Conservation (phyloP, 1,140 invertebrate species). For the Tetragonula clypearis region DNA sequence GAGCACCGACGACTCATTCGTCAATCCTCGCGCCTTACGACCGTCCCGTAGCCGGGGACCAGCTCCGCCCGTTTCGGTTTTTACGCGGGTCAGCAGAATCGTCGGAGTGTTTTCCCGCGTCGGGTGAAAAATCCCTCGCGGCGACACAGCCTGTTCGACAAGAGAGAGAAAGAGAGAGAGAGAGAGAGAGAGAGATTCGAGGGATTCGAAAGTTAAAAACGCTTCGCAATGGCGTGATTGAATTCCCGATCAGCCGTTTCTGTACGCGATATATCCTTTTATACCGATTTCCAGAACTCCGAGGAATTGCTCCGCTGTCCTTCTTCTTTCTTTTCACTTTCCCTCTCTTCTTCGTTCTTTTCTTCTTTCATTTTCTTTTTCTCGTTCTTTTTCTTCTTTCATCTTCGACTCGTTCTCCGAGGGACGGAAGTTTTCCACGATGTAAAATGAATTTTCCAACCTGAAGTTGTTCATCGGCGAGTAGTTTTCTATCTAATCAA, state of each 20-base stretch:
- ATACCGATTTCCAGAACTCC: conserved; percentile 29
- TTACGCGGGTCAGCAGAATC: conserved; percentile 1
- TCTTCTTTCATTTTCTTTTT: not conserved
- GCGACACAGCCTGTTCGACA: not conserved
- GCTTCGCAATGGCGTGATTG: conserved; percentile 67
- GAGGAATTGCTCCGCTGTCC: conserved; percentile 4
- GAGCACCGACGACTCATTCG: conserved; percentile 53
- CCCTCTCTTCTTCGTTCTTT: not conserved
- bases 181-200: conserved; percentile 28
- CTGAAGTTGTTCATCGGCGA: too few relatives aligned
- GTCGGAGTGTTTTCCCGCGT: not conserved
- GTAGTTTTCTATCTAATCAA: too few relatives aligned
- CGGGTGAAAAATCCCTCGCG: not conserved
- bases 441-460: too few relatives aligned
- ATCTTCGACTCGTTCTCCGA: not conserved
- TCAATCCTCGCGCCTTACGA: conserved; percentile 50
- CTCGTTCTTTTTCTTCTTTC: not conserved
- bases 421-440: not conserved
- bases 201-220: conserved; percentile 65
- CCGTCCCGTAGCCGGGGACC: not conserved
- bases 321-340: not conserved
- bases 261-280: conserved; percentile 29
- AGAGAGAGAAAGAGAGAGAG: conserved; percentile 33
- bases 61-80: conserved; percentile 5
- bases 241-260: conserved; percentile 66